phyloP scores from a whole-genome alignment of 2,888 invertebrate species.

The Auanema freiburgensis region DNA sequence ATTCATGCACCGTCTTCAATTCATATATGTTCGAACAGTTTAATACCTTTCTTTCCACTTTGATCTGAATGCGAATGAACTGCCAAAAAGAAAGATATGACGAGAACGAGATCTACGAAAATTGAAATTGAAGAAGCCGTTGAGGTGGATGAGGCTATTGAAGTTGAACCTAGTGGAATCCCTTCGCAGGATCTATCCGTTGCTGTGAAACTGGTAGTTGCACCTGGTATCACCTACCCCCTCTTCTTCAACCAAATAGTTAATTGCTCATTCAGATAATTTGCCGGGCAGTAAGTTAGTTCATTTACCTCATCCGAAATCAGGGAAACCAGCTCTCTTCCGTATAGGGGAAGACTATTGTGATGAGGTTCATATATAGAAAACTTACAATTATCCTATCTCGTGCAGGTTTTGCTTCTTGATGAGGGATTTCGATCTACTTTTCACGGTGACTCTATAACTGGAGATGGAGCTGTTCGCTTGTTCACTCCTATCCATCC shows the following conservation, averaged over 20 bases:
- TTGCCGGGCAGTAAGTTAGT: slow-evolving; percentile 3
- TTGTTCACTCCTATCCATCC: slow-evolving; percentile 46
- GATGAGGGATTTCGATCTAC: slow-evolving; percentile 45
- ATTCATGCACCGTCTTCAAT: no score
- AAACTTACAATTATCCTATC: not conserved
- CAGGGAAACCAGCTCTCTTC: slow-evolving; percentile 25
- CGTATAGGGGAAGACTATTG: slow-evolving; percentile 26
- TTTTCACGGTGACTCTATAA: slow-evolving; percentile 49
- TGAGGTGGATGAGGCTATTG: not conserved
- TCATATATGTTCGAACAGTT: no score
- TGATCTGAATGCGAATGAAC: no score
- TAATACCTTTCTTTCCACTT: no score
- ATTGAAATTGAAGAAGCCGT: no score
- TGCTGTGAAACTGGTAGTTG: not conserved
- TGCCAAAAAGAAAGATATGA: no score
- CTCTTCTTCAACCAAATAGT: not conserved
- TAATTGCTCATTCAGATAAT: not conserved
- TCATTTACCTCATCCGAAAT: slow-evolving; percentile 24
- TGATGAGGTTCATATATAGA: slow-evolving; percentile 31
- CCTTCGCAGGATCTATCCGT: not conserved
- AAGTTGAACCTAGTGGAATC: slow-evolving; percentile 1
- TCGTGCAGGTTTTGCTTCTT: slow-evolving; percentile 32
- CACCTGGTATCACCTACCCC: no score
- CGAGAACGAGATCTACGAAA: no score
- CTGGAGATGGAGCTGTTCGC: slow-evolving; percentile 41